Conservation (phyloP, 2,113 vertebrate species). For the Gadus macrocephalus region DNA sequence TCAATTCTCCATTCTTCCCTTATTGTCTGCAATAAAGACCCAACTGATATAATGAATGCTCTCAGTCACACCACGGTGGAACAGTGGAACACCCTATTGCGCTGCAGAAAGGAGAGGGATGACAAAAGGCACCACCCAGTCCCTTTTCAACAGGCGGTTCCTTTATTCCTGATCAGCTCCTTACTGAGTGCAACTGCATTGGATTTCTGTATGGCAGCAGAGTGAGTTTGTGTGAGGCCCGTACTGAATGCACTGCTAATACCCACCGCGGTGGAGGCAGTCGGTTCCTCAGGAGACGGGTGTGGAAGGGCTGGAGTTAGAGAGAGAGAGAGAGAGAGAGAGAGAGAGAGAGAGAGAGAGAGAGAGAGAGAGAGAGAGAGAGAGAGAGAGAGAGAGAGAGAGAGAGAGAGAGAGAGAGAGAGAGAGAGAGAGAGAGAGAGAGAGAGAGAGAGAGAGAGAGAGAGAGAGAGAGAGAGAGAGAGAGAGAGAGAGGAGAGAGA, state of each 20-base stretch:
- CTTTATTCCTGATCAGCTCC: slow-evolving; percentile 28
- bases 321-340: slow-evolving; percentile 36
- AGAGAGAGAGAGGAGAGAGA: slow-evolving; percentile 31
- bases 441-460: slow-evolving; percentile 27
- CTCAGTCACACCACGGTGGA: slow-evolving; percentile 10
- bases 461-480: slow-evolving; percentile 12
- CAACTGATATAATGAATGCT: slow-evolving; percentile 19
- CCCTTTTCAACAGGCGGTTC: not conserved
- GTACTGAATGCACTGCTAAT: slow-evolving; percentile 55
- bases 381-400: slow-evolving; percentile 17
- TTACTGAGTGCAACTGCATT: slow-evolving; percentile 45
- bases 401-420: not conserved
- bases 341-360: not conserved
- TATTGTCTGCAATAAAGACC: too few species aligned
- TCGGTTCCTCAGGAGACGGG: slow-evolving; percentile 36
- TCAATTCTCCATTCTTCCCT: too few species aligned
- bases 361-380: slow-evolving; percentile 38
- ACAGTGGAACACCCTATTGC: not conserved
- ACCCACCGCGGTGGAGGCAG: slow-evolving; percentile 40
- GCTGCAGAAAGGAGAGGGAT: not conserved
- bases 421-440: slow-evolving; percentile 16
- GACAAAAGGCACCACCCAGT: not conserved
- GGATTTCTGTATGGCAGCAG: slow-evolving; percentile 45
- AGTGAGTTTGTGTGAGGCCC: slow-evolving; percentile 46
- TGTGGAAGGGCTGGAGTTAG: slow-evolving; percentile 5